phyloP scores from a whole-genome alignment of 2,888 invertebrate species.

The Stenotaenia linearis region DNA sequence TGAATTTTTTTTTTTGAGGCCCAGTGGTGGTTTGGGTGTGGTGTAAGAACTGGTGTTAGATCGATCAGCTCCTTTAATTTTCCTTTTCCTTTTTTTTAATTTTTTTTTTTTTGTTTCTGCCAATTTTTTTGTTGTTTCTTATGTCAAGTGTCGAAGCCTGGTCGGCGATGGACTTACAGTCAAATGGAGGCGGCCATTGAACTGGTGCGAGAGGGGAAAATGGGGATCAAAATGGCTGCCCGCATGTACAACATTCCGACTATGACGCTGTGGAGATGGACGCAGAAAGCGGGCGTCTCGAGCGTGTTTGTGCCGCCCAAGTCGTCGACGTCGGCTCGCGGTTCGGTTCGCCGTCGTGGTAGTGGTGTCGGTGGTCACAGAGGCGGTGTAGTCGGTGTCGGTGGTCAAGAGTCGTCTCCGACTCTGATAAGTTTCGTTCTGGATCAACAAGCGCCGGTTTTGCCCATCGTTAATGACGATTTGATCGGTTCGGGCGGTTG shows the following conservation, averaged over 20 bases:
- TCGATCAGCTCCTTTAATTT: background rate
- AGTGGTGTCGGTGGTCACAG: background rate
- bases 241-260: conserved; percentile 46
- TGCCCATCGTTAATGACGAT: conserved; percentile 4
- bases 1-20: background rate
- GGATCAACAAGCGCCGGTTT: background rate
- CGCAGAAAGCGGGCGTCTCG: conserved; percentile 38
- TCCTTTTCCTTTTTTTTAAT: background rate
- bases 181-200: conserved; percentile 36
- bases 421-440: background rate
- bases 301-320: conserved; percentile 32
- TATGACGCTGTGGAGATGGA: conserved; percentile 47
- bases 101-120: background rate
- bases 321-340: background rate
- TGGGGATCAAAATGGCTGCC: conserved; percentile 44
- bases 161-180: conserved; percentile 28
- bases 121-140: background rate
- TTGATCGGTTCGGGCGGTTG: background rate
- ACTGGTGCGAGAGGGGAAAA: conserved; percentile 32
- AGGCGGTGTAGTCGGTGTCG: background rate
- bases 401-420: background rate
- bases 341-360: background rate
- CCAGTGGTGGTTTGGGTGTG: background rate
- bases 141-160: background rate
- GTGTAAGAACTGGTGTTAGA: background rate